These are phyloP conservation scores for Hemiscyllium ocellatum DNA, from an alignment of 2,113 vertebrate species.

Conservation along the genomic window DNA sequence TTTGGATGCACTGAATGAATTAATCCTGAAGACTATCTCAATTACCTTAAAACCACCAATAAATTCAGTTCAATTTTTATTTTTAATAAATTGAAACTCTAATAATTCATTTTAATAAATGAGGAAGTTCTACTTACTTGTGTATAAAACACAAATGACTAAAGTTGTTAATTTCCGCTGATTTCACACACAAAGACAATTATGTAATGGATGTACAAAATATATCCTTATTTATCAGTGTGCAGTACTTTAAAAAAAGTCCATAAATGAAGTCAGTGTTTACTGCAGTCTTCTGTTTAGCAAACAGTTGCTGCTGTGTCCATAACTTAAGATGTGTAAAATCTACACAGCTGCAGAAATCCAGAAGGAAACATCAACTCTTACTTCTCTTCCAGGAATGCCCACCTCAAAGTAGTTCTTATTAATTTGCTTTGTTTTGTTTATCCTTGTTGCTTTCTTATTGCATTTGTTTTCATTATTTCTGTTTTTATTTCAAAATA, in stretches of 20 bases:
- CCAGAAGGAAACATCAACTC: slow-evolving; percentile 1
- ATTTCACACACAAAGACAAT: background rate
- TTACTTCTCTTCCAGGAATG: background rate
- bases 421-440: background rate
- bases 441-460: background rate
- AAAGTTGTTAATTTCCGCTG: background rate
- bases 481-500: too few species aligned
- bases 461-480: background rate
- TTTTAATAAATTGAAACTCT: background rate
- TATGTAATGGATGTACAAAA: background rate
- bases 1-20: background rate
- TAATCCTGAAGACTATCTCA: background rate
- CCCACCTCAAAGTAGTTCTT: background rate
- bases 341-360: slow-evolving; percentile 28
- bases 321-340: slow-evolving; percentile 31
- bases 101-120: background rate
- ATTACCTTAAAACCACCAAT: background rate
- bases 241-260: background rate
- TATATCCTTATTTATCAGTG: background rate
- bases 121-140: background rate
- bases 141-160: background rate
- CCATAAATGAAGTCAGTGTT: background rate
- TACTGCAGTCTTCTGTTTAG: slow-evolving; percentile 29
- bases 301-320: slow-evolving; percentile 22
- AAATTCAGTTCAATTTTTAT: background rate